These are phyloP conservation scores for Cydia amplana DNA, from an alignment of 1,140 invertebrate species.

Conservation along the genomic window DNA sequence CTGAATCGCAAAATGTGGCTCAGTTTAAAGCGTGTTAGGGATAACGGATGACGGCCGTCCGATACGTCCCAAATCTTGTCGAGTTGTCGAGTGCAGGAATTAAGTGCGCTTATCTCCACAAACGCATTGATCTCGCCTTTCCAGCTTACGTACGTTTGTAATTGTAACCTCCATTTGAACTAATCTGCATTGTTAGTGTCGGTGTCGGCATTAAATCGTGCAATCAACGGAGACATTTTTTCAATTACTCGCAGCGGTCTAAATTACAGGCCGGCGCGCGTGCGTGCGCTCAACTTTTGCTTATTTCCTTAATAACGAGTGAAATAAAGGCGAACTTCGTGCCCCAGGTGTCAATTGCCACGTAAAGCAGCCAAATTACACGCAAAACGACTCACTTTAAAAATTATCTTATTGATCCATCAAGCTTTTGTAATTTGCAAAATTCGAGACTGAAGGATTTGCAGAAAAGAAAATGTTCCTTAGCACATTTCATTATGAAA, in stretches of 20 bases:
- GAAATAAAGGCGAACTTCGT: conserved; percentile 37
- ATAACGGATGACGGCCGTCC: not conserved
- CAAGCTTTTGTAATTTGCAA: conserved; percentile 5
- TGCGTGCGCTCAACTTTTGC: conserved; percentile 34
- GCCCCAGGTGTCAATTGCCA: conserved; percentile 47
- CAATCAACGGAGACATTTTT: conserved; percentile 40
- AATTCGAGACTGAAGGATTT: conserved; percentile 6
- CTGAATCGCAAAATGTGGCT: not conserved
- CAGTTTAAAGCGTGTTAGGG: conserved; percentile 6
- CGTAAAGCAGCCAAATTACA: conserved; percentile 8
- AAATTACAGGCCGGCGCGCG: conserved; percentile 41
- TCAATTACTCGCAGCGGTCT: conserved; percentile 44
- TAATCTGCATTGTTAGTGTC: not conserved
- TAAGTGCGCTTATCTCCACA: not conserved
- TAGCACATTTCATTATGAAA: conserved; percentile 36
- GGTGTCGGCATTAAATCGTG: conserved; percentile 25
- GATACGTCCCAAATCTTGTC: conserved; percentile 15
- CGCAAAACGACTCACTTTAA: not conserved
- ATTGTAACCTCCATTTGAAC: not conserved
- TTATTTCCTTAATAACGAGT: conserved; percentile 35
- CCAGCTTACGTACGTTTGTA: not conserved
- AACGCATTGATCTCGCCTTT: conserved; percentile 3
- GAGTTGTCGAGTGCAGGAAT: not conserved
- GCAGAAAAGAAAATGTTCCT: conserved; percentile 17
- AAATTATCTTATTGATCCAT: conserved; percentile 48